phyloP scores from a whole-genome alignment of 2,797 vertebrate species.

The Enteromius treurensis region DNA sequence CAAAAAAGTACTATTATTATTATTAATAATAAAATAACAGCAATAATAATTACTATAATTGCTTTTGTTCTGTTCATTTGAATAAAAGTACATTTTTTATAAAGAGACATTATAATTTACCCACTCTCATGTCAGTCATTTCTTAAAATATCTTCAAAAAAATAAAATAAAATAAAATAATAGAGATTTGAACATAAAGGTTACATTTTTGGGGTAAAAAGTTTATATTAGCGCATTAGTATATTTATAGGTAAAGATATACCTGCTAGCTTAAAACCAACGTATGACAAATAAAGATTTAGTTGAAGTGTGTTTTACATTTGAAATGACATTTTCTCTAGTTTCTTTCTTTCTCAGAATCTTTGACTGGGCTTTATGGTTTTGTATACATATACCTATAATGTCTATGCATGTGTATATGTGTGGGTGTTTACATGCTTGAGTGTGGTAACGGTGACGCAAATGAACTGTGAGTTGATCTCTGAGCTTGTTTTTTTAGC shows the following conservation, averaged over 20 bases:
- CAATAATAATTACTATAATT: background rate
- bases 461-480: conserved; percentile 67
- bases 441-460: conserved; percentile 15
- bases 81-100: background rate
- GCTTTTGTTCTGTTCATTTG: background rate
- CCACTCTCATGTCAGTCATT: background rate
- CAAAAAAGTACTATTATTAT: background rate
- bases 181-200: background rate
- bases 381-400: background rate
- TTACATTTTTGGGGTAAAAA: background rate
- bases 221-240: background rate
- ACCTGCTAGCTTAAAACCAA: background rate
- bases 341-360: background rate
- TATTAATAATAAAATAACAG: background rate
- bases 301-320: background rate
- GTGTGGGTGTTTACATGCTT: conserved; percentile 28
- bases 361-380: background rate
- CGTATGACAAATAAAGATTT: background rate
- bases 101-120: background rate
- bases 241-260: background rate
- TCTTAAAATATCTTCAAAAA: background rate
- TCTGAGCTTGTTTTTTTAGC: conserved; percentile 60
- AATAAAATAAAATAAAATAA: background rate
- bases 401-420: background rate
- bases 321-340: background rate